A percentile compares a stretch with the other conserved stretches of the same genome.
These are phyloP conservation scores for Scaeva pyrastri DNA, from an alignment of 2,888 invertebrate species.

Conservation along the genomic window DNA sequence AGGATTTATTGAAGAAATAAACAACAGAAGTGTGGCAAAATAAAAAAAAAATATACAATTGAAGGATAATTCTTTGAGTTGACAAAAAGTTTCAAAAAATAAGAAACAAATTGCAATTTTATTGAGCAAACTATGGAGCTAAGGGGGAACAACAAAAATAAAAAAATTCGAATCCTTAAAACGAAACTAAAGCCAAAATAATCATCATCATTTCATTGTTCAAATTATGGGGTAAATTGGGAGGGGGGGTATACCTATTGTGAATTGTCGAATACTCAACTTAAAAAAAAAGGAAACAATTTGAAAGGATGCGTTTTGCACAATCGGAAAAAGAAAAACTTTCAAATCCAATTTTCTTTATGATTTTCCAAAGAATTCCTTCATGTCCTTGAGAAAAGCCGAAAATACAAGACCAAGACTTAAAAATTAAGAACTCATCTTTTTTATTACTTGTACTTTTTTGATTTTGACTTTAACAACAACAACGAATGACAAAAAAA, in stretches of 20 bases:
- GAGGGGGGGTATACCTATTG: background rate
- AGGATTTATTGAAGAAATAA: constrained; percentile 20
- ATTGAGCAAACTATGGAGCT: constrained; percentile 31
- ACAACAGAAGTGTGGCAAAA: constrained; percentile 1
- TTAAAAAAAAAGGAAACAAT: background rate
- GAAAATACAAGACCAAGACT: background rate
- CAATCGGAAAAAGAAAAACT: constrained; percentile 22
- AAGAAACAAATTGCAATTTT: constrained; percentile 30
- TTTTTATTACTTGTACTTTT: background rate
- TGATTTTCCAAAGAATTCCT: background rate
- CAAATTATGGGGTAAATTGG: constrained; percentile 8
- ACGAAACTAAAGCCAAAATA: constrained; percentile 25
- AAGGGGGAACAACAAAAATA: background rate
- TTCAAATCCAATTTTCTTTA: constrained; percentile 3
- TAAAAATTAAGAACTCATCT: constrained; percentile 51
- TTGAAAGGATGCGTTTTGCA: constrained; percentile 41
- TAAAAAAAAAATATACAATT: background rate
- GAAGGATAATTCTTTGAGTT: constrained; percentile 19
- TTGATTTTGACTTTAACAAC: constrained; percentile 1
- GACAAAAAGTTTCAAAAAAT: too few species aligned
- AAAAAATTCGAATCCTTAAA: constrained; percentile 14
- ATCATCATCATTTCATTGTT: constrained; percentile 52
- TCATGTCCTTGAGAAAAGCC: constrained; percentile 18
- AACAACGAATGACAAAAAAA: background rate
- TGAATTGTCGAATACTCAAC: constrained; percentile 24